These are phyloP conservation scores for Ochropacha duplaris DNA, from an alignment of 2,888 invertebrate genomes.

Conservation along the genomic window DNA sequence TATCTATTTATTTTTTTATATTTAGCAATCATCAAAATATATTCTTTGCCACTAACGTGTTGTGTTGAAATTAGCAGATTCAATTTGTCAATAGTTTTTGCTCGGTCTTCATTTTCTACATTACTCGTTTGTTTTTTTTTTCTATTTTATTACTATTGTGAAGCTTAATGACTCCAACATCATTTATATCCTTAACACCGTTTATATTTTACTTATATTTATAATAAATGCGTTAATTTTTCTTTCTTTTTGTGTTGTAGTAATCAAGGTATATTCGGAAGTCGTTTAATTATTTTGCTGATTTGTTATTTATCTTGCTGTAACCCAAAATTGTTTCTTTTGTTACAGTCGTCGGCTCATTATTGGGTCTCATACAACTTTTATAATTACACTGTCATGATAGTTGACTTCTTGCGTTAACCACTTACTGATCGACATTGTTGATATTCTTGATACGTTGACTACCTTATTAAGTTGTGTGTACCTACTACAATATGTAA, in stretches of 20 bases:
- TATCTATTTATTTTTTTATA: slow-evolving; percentile 31
- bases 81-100: slow-evolving; percentile 73
- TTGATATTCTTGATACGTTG: background rate
- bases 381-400: slow-evolving; percentile 55
- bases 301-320: slow-evolving; percentile 6
- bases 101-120: slow-evolving; percentile 46
- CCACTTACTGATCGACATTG: slow-evolving; percentile 29
- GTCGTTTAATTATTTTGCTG: slow-evolving; percentile 6
- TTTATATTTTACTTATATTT: slow-evolving; percentile 28
- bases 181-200: slow-evolving; percentile 64
- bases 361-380: slow-evolving; percentile 46
- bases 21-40: slow-evolving; percentile 38
- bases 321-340: background rate
- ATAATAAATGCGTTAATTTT: slow-evolving; percentile 37
- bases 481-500: background rate
- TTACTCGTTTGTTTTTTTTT: slow-evolving; percentile 42
- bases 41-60: slow-evolving; percentile 39
- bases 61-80: slow-evolving; percentile 57
- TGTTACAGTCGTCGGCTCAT: slow-evolving; percentile 17
- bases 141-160: slow-evolving; percentile 53
- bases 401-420: slow-evolving; percentile 32
- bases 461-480: slow-evolving; percentile 1
- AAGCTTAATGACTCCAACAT: slow-evolving; percentile 55
- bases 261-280: slow-evolving; percentile 1
- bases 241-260: slow-evolving; percentile 27